Evolutionary conservation across 2,113 vertebrate genomes (phyloP), one percentile per base, ranked within the genome.

Genomic region (Eidolon helvum): DNA sequence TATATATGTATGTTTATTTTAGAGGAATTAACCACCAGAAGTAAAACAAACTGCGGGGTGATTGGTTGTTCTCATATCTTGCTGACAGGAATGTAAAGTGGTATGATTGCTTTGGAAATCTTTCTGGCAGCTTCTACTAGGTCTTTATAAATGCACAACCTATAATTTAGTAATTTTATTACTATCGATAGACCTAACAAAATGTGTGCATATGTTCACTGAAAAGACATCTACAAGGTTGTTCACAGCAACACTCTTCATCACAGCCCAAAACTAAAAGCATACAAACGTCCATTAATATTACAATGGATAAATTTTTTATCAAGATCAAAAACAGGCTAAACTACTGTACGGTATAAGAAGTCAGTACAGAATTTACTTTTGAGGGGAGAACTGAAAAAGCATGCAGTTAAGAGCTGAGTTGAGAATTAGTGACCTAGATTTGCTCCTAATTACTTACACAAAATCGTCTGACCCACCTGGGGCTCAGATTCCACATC

Each of bases 371-470:
- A 57, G 14, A 33, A 48, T 26, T 57, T 57, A 80, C 30, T 15
- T 66, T 10, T 48, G 40, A 77, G 50, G 6, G 7, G 33, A 45
- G 16, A 77, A 83, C 11, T n/a, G 40, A 61, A 19, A 90, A 92
- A 87, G 48, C 40, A 26, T 65, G 48, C 26, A 61, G 35, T 59
- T 61, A 91, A 50, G 33, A 57, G 26, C 5, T 38, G 10, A 33
- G 30, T 12, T 66, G 43, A 86, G 48, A 59, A 87, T 59, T 16
- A 53, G 7, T 35, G 21, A 28, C n/a, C 48, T 24, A 53, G 30
- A 88, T 95, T 96, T 95, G 65, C 66, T 88, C 45, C 12, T 53
- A 83, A n/a, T 55, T 55, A 91, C 24, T 79, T 35, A 48, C 11
- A 18, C 28, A 35, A 78, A 88, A 18, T 63, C 74, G 24, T 35